Evolutionary conservation across 53 echinoderm and acorn worm genomes (phyloP).

Genomic region (Patiria pectinifera): DNA sequence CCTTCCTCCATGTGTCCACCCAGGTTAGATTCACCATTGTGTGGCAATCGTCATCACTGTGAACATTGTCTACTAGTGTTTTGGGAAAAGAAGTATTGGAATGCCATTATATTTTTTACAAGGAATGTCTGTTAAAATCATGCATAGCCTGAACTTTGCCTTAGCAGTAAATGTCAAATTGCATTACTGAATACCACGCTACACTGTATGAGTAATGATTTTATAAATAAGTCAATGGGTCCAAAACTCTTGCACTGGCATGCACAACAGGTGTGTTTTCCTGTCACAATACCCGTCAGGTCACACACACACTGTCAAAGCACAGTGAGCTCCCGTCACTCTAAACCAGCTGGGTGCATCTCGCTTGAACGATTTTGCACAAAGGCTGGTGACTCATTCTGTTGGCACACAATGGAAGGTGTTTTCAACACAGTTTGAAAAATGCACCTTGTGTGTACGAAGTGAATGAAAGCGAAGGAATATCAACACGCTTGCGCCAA

Average conservation of each 20-base stretch:
- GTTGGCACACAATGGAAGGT: slow-evolving; percentile 32
- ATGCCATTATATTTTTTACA: too few relatives aligned
- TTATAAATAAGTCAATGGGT: background rate
- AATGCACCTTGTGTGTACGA: slow-evolving; percentile 35
- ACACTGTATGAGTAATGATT: background rate
- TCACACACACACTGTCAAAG: background rate
- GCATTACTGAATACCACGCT: background rate
- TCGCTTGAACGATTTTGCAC: slow-evolving; percentile 32
- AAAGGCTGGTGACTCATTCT: slow-evolving; percentile 13
- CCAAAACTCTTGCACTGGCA: too few relatives aligned
- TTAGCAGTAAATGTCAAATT: background rate
- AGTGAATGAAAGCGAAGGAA: slow-evolving; percentile 16
- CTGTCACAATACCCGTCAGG: too few relatives aligned
- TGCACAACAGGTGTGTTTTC: too few relatives aligned
- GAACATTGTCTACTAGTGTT: too few relatives aligned
- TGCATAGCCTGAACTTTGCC: background rate
- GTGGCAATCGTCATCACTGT: too few relatives aligned
- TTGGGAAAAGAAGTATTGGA: too few relatives aligned
- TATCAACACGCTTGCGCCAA: background rate
- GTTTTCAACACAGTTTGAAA: slow-evolving; percentile 46
- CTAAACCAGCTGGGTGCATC: background rate
- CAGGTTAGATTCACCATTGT: too few relatives aligned
- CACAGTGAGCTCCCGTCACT: background rate
- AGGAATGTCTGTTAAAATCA: background rate
- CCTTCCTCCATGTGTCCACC: too few relatives aligned